Conservation (phyloP, 2,113 vertebrate genomes). For the Emydocephalus ijimae region DNA sequence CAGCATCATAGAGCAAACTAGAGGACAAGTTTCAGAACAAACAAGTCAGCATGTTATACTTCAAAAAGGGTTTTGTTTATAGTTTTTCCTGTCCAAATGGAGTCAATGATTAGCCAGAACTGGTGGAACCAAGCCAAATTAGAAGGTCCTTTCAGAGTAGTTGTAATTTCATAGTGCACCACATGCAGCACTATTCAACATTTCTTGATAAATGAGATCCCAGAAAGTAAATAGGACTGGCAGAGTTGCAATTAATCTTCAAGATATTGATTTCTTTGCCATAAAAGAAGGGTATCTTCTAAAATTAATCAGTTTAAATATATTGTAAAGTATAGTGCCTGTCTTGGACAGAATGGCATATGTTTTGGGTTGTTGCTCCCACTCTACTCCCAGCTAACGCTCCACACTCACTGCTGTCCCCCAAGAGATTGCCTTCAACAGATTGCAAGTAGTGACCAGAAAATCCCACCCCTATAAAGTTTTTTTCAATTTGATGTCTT, state of each 20-base stretch:
- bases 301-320: neutral
- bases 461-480: neutral
- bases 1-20: neutral
- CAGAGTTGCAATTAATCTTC: neutral
- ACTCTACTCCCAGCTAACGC: neutral
- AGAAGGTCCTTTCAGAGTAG: neutral
- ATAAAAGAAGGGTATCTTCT: neutral
- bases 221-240: neutral
- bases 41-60: neutral
- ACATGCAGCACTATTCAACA: neutral
- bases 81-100: neutral
- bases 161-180: neutral
- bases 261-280: neutral
- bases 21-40: neutral
- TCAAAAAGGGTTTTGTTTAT: neutral
- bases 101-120: neutral
- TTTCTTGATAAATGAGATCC: neutral
- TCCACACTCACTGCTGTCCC: neutral
- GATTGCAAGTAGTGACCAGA: neutral
- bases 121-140: neutral
- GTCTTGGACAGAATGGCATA: neutral
- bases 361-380: neutral
- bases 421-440: neutral
- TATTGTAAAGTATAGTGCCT: neutral
- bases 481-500: neutral